These are phyloP conservation scores for Neuroterus valhalla DNA, from an alignment of 1,140 invertebrate genomes.

Conservation along the genomic window DNA sequence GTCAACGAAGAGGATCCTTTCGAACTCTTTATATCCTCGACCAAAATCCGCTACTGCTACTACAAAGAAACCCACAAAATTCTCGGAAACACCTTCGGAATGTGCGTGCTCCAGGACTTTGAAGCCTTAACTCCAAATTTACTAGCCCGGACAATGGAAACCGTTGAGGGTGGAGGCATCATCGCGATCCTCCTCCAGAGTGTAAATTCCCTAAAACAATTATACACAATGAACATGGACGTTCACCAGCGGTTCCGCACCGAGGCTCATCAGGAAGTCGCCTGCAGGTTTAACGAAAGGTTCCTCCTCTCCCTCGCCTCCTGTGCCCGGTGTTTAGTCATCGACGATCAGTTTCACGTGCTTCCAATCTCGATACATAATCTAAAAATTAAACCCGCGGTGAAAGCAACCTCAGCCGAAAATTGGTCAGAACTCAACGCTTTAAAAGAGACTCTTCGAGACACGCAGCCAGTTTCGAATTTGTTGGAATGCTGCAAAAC, in stretches of 20 bases:
- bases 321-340: constrained; percentile 91
- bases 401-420: constrained; percentile 77
- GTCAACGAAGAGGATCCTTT: constrained; percentile 98
- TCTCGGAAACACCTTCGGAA: constrained; percentile 97
- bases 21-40: constrained; percentile 96
- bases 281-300: constrained; percentile 97
- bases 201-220: constrained; percentile 92
- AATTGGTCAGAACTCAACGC: constrained; percentile 54
- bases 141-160: constrained; percentile 97
- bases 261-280: constrained; percentile 94
- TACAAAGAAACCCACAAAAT: constrained; percentile 99
- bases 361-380: constrained; percentile 94
- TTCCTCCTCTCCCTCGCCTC: constrained; percentile 94
- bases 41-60: constrained; percentile 97
- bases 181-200: constrained; percentile 92
- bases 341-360: constrained; percentile 95
- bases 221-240: constrained; percentile 99
- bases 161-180: constrained; percentile 97
- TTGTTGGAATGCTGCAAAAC: constrained; percentile 95
- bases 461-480: constrained; percentile 89
- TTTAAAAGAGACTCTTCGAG: constrained; percentile 86
- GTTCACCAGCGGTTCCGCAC: constrained; percentile 96
- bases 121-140: constrained; percentile 99
- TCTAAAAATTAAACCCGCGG: constrained; percentile 86
- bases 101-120: constrained; percentile 90